phyloP scores from a whole-genome alignment of 2,888 invertebrate genomes.

The Allophyes oxyacanthae region DNA sequence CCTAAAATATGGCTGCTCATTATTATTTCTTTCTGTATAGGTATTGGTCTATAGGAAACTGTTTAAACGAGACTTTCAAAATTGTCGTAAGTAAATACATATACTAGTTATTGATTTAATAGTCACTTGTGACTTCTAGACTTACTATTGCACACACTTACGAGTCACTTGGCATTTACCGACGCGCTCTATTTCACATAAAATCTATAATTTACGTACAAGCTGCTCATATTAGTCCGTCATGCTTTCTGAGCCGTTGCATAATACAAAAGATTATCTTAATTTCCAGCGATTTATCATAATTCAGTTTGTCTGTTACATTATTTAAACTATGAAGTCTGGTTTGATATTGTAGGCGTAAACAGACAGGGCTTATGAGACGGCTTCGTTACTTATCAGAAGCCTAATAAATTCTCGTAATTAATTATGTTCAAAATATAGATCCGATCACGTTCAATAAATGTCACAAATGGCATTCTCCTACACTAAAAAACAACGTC shows the following conservation, averaged over 20 bases:
- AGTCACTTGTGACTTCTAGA: slow-evolving; percentile 15
- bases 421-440: too few species aligned
- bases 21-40: too few species aligned
- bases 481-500: too few species aligned
- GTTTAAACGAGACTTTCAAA: slow-evolving; percentile 6
- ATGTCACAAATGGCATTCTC: too few species aligned
- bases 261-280: slow-evolving; percentile 35
- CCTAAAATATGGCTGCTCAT: too few species aligned
- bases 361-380: too few species aligned
- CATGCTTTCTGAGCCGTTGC: slow-evolving; percentile 57
- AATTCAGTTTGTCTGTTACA: slow-evolving; percentile 30
- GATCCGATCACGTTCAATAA: too few species aligned
- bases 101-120: too few species aligned
- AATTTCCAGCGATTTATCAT: slow-evolving; percentile 21
- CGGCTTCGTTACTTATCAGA: too few species aligned
- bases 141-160: slow-evolving; percentile 4
- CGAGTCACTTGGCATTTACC: background rate
- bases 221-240: slow-evolving; percentile 27
- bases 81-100: slow-evolving; percentile 1
- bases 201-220: slow-evolving; percentile 29
- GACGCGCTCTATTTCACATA: slow-evolving; percentile 22
- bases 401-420: too few species aligned
- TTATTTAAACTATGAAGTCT: background rate
- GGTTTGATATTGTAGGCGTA: too few species aligned
- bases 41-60: background rate